Conservation (phyloP, 2,888 invertebrate genomes). For the Tipula lateralis region DNA sequence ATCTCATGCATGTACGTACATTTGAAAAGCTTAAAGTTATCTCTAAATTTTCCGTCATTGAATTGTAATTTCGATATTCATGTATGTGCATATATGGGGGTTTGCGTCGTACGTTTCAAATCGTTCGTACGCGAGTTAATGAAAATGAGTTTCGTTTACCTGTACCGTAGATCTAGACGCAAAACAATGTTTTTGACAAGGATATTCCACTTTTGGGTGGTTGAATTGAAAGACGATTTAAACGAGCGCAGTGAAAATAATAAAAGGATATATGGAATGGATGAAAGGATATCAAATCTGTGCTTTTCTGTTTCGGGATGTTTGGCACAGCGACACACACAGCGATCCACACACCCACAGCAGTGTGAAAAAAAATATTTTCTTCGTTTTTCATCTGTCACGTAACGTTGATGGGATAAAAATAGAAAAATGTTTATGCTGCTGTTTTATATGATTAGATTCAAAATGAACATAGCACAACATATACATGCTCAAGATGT, state of each 20-base stretch:
- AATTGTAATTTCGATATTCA: background rate
- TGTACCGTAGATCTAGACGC: too few relatives aligned
- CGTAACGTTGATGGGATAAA: background rate
- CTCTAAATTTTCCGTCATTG: background rate
- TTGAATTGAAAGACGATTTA: background rate
- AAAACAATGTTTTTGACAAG: too few relatives aligned
- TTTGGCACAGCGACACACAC: background rate
- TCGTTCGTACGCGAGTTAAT: background rate
- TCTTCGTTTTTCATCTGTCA: background rate
- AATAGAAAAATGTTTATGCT: background rate
- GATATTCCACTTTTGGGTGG: too few relatives aligned
- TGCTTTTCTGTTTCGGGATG: background rate
- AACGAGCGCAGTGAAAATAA: background rate
- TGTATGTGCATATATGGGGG: background rate
- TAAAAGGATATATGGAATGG: background rate
- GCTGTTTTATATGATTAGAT: background rate
- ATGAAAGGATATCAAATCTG: background rate
- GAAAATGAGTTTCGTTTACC: background rate
- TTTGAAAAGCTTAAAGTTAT: background rate
- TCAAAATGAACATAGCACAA: background rate
- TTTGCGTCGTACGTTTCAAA: background rate
- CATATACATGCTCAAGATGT: background rate
- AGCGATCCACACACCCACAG: background rate
- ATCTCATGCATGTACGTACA: too few relatives aligned
- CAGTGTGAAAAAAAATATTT: background rate